Evolutionary conservation across 2,888 invertebrate species (phyloP), one percentile per base, ranked within the genome.

Genomic region (Aporophyla nigra): DNA sequence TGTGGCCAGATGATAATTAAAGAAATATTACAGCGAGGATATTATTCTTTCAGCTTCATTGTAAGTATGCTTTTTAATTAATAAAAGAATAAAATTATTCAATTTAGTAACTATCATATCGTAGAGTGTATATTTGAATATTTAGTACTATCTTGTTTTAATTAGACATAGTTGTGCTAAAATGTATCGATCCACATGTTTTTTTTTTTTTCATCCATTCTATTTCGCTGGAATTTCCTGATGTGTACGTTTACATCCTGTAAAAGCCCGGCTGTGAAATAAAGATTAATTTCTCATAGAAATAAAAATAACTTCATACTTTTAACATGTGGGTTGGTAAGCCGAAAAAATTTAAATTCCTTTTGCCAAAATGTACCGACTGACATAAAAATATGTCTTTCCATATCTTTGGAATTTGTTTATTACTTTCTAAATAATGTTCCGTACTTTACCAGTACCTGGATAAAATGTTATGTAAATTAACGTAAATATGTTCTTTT

Each of bases 1-100:
- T 84, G 46, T 59, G 53, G 12, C 19, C 58, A 21, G 58, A 72
- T 61, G 51, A 53, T 83, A n/a, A 56, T 84, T 54, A 43, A 68
- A 81, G 51, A 66, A 61, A 83, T 63, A 54, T 58, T 16, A 46
- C 27, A 27, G 12, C 21, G 43, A 4, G 12, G 43, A 63, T 49
- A 61, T 72, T 46, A 24, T 51, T 80, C 2, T 66, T 75, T 61
- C 24, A 40, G 21, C 16, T 54, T 54, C 6, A 24, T 53, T 40
- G 5, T 46, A 49, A 6, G 14, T 19, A 40, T 2, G 9, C 14
- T 4, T 21, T n/a, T 74, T 27, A 6, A 24, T 1, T 7, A 27
- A 27, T 43, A 19, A 24, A 19, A 46, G 7, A 19, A 58, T 58
- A 46, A 7, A 19, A 19, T 7, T 2, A 12, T 33, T 33, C 33